Conservation (phyloP, 2,797 vertebrate species). For the Acomys russatus region DNA sequence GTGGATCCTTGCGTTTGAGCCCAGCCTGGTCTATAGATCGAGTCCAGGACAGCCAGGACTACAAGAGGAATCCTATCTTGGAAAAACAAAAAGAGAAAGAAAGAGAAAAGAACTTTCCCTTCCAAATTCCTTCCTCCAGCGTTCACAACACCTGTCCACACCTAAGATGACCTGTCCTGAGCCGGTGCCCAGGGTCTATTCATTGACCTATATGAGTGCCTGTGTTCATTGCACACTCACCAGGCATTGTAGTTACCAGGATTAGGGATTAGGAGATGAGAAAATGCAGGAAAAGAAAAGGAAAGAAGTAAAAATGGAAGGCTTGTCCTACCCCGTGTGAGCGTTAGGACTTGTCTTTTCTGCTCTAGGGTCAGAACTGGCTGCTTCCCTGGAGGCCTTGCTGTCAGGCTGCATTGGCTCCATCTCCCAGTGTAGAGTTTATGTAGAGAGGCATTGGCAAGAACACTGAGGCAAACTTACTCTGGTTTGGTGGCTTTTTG, state of each 20-base stretch:
- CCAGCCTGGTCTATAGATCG: neutral
- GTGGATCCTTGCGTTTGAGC: neutral
- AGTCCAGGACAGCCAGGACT: neutral
- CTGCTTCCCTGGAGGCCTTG: neutral
- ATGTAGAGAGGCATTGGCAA: neutral
- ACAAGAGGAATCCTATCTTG: neutral
- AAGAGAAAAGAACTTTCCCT: neutral
- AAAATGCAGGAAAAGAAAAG: neutral
- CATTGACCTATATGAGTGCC: no score
- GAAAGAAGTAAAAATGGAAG: no score
- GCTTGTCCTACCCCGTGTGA: neutral
- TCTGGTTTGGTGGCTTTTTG: neutral
- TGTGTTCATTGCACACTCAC: fast-evolving
- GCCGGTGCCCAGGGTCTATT: neutral
- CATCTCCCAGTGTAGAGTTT: neutral
- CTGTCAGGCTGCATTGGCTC: neutral
- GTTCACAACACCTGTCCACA: neutral
- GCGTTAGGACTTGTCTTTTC: neutral
- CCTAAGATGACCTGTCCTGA: neutral
- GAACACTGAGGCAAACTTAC: neutral
- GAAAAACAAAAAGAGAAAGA: neutral
- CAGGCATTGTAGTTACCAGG: neutral
- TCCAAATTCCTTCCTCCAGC: neutral
- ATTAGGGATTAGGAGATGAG: neutral
- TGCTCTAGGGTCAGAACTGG: neutral